Percentiles rank a stretch among this genome's conserved stretches.
Evolutionary conservation across 2,113 vertebrate species (phyloP).

Genomic region (Polypterus bichir): DNA sequence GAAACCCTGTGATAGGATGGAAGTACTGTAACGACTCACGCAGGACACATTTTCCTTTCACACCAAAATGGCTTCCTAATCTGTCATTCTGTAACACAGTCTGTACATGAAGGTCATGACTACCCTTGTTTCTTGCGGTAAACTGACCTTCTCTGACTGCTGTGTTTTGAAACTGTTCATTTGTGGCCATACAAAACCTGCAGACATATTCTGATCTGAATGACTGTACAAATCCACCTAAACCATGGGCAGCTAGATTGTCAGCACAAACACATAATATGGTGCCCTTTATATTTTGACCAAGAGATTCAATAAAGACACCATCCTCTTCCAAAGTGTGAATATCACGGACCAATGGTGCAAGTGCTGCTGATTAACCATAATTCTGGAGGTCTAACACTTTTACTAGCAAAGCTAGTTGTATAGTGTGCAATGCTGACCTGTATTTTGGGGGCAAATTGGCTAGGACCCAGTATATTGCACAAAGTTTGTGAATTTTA

Average conservation of each 20-base stretch:
- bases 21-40: slow-evolving; percentile 5
- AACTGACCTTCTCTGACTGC: background rate
- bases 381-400: slow-evolving; percentile 3
- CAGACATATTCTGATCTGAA: slow-evolving; percentile 11
- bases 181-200: slow-evolving; percentile 11
- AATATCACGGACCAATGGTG: slow-evolving; percentile 22
- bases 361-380: slow-evolving; percentile 18
- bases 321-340: slow-evolving; percentile 17
- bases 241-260: slow-evolving; percentile 14
- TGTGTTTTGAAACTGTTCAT: slow-evolving; percentile 8
- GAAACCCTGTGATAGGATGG: background rate
- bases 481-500: too few relatives aligned
- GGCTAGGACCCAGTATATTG: too few relatives aligned
- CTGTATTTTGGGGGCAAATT: background rate
- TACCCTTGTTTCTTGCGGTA: slow-evolving; percentile 15
- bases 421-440: slow-evolving; percentile 14
- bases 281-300: slow-evolving; percentile 12
- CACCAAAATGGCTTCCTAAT: slow-evolving; percentile 5
- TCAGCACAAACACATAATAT: slow-evolving; percentile 11
- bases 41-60: slow-evolving; percentile 4
- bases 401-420: slow-evolving; percentile 11
- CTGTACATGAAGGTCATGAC: slow-evolving; percentile 10
- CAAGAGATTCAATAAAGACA: slow-evolving; percentile 21
- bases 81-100: background rate
- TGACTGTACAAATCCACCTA: too few relatives aligned